Percentiles rank a stretch among this genome's conserved stretches.
Evolutionary conservation across 2,888 invertebrate species (phyloP).

Genomic region (Harpalus rufipes): DNA sequence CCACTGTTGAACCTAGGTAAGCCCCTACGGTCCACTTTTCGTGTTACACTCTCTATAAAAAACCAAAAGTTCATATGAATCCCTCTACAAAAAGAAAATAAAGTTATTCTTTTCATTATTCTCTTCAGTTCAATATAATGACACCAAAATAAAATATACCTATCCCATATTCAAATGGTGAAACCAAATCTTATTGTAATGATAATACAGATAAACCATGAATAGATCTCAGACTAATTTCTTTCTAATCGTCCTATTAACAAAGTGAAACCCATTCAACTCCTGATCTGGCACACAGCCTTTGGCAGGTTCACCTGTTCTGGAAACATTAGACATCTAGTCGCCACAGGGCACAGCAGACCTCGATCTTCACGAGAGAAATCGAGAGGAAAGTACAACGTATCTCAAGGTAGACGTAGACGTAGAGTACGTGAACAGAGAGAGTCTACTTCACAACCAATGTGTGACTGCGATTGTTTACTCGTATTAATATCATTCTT

Average conservation of each 20-base stretch:
- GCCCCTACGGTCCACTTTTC: too few species aligned
- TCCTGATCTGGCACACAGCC: not conserved
- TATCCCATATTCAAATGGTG: not conserved
- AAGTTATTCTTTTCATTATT: too few species aligned
- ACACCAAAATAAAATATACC: too few species aligned
- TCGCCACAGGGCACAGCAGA: constrained; percentile 61
- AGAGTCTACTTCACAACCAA: not conserved
- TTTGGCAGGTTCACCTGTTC: constrained; percentile 10
- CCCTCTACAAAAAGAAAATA: too few species aligned
- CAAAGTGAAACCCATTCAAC: constrained; percentile 2
- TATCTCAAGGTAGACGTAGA: not conserved
- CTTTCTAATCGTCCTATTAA: not conserved
- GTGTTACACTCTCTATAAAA: too few species aligned
- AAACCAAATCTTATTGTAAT: not conserved
- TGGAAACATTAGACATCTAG: constrained; percentile 16
- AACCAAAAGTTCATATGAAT: too few species aligned
- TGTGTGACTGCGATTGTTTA: not conserved
- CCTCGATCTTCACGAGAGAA: constrained; percentile 69
- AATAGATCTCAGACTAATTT: not conserved
- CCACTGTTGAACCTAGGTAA: too few species aligned
- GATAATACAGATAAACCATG: not conserved
- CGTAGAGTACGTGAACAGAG: not conserved
- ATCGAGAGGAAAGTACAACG: constrained; percentile 67
- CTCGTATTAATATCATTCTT: not conserved
- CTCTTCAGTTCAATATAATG: too few species aligned